These are phyloP conservation scores for Brachionus rubens DNA, from an alignment of 1,140 invertebrate genomes.

Conservation along the genomic window DNA sequence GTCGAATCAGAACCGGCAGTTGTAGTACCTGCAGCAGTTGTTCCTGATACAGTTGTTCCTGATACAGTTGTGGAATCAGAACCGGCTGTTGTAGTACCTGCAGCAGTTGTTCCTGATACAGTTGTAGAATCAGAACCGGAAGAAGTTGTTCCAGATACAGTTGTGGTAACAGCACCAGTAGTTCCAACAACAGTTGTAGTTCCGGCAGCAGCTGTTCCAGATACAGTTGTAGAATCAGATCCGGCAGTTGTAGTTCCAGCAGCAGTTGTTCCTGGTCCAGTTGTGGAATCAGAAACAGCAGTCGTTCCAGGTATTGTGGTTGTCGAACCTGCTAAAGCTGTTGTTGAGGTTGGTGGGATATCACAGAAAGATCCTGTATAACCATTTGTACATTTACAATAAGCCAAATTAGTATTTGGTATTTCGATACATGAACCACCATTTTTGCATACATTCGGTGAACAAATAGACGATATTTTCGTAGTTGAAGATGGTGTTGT, in stretches of 20 bases:
- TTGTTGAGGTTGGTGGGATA: neutral
- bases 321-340: neutral
- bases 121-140: neutral
- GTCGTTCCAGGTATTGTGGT: neutral
- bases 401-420: neutral
- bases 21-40: neutral
- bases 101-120: neutral
- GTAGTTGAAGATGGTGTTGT: neutral
- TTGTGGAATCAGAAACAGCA: neutral
- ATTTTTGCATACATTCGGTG: neutral
- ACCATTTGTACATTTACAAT: neutral
- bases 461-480: too few relatives aligned
- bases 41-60: neutral
- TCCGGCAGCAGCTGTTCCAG: neutral
- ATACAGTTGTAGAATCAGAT: neutral
- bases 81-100: neutral
- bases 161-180: neutral
- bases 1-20: neutral
- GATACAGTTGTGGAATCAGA: neutral
- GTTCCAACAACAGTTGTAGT: neutral
- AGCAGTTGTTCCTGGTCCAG: neutral
- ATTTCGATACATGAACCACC: neutral
- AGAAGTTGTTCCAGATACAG: neutral
- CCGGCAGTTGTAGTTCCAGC: neutral
- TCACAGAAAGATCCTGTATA: slow-evolving; percentile 15